A percentile compares a stretch with the other conserved stretches of the same genome.
Evolutionary conservation across 1,140 invertebrate species (phyloP).

Genomic region (Macrobrachium nipponense): DNA sequence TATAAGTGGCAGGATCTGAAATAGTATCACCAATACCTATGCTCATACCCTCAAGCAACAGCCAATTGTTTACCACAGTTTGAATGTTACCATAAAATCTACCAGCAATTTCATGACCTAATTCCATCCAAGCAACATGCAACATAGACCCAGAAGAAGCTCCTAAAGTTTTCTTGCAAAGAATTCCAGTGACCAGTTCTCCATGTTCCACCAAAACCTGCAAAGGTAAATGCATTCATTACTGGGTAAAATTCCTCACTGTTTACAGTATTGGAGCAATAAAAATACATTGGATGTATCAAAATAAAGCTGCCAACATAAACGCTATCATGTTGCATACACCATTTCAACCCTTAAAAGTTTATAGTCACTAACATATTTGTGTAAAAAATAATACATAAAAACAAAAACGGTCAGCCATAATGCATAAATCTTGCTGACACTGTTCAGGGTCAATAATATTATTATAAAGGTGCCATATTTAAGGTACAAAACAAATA

Average conservation of each 20-base stretch:
- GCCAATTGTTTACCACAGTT: constrained; percentile 98
- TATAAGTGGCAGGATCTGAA: constrained; percentile 98
- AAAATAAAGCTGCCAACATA: too few species aligned
- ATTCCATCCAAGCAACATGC: constrained; percentile 97
- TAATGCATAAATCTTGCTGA: too few species aligned
- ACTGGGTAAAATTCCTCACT: constrained; percentile 71
- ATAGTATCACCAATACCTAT: constrained; percentile 99
- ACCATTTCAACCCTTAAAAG: too few species aligned
- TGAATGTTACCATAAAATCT: constrained; percentile 99
- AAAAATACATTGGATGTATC: too few species aligned
- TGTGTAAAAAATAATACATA: too few species aligned
- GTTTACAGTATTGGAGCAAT: too few species aligned
- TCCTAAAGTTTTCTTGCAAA: constrained; percentile 98
- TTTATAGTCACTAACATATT: too few species aligned
- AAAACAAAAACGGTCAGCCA: too few species aligned
- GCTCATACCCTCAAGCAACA: constrained; percentile 96
- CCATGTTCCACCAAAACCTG: constrained; percentile 96
- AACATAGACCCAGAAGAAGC: constrained; percentile 95
- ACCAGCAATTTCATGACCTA: constrained; percentile 96
- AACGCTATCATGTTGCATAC: too few species aligned
- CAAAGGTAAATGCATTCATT: constrained; percentile 81
- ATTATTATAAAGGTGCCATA: too few species aligned
- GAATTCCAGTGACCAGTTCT: constrained; percentile 95
- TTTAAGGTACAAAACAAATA: too few species aligned
- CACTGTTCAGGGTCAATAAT: too few species aligned